Evolutionary conservation across 2,797 vertebrate species (phyloP), one percentile per base, ranked within the genome.

Genomic region (Odontamblyopus lacepedii): DNA sequence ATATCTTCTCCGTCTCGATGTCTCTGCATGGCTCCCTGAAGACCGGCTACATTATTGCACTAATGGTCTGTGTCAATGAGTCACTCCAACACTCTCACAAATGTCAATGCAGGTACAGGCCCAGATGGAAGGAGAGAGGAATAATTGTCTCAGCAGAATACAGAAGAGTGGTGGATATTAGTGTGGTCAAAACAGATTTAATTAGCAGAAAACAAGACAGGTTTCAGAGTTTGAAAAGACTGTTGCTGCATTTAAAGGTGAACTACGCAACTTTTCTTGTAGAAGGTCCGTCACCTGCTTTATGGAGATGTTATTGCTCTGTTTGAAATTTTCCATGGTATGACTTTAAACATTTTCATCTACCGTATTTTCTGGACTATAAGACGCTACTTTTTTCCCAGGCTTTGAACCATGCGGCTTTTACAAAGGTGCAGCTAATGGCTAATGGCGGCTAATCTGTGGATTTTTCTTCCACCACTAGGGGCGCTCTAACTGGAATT

Each of bases 41-140:
- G 80, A 83, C 80, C 82, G 77, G 86, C 83, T 80, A 76, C 85
- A 85, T 87, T 84, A 87, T 86, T 77, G 85, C 59, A 5, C 80
- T 88, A 90, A 88, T 87, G 87, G 83, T 81, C 78, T 77, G 78
- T 86, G 80, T 91, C 88, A 84, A 79, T 78, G 85, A 82, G 75
- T 81, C 74, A 81, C 76, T 74, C 76, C 78, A 67, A 72, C 61
- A 78, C 69, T 82, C 73, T 57, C 71, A 65, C 74, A 59, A 63
- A 63, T 67, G 76, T 86, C 81, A 83, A 76, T 79, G 70, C 73
- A 76, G 67, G 2, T 23, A 78, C 73, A 78, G 74, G 81, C 23
- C 75, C 80, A 72, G 73, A 70, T 48, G 74, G 83, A 85, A 72
- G 75, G 68, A 71, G 73, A 32, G 60, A 41, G 71, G 73, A 79